Evolutionary conservation across 1,140 invertebrate species (phyloP).

Genomic region (Leptinotarsa texana): DNA sequence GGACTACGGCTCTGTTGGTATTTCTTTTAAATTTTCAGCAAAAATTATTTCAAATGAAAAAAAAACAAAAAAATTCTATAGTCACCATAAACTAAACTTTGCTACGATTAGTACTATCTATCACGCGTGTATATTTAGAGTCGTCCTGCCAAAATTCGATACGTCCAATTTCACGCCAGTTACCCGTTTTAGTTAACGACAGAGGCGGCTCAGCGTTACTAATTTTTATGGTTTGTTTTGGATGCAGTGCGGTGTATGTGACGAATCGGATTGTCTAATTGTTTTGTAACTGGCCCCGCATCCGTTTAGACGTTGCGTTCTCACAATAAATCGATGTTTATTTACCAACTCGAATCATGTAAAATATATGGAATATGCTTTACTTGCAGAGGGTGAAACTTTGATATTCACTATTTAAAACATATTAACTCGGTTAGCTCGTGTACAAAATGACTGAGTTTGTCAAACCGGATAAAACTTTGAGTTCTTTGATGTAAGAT

Average conservation of each 20-base stretch:
- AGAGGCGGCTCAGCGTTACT: slow-evolving; percentile 13
- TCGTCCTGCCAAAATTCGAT: slow-evolving; percentile 8
- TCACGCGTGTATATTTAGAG: not conserved
- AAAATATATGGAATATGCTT: not conserved
- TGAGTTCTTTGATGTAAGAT: too few relatives aligned
- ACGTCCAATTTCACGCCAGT: slow-evolving; percentile 16
- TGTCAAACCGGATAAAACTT: too few relatives aligned
- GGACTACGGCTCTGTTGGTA: too few relatives aligned
- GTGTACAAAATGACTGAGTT: too few relatives aligned
- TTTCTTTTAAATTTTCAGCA: too few relatives aligned
- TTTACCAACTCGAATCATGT: not conserved
- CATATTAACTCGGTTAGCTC: too few relatives aligned
- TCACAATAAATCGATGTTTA: slow-evolving; percentile 6
- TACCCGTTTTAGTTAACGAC: slow-evolving; percentile 12
- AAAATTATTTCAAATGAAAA: not conserved
- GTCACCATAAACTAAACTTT: not conserved
- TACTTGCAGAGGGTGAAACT: too few relatives aligned
- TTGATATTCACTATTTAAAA: too few relatives aligned
- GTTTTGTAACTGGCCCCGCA: not conserved
- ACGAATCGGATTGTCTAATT: slow-evolving; percentile 20
- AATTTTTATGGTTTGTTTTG: slow-evolving; percentile 25
- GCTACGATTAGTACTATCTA: not conserved
- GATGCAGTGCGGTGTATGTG: not conserved
- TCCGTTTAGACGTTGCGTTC: not conserved
- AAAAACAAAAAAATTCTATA: not conserved